These are phyloP conservation scores for Acleris literana DNA, from an alignment of 2,888 invertebrate species.

Conservation along the genomic window DNA sequence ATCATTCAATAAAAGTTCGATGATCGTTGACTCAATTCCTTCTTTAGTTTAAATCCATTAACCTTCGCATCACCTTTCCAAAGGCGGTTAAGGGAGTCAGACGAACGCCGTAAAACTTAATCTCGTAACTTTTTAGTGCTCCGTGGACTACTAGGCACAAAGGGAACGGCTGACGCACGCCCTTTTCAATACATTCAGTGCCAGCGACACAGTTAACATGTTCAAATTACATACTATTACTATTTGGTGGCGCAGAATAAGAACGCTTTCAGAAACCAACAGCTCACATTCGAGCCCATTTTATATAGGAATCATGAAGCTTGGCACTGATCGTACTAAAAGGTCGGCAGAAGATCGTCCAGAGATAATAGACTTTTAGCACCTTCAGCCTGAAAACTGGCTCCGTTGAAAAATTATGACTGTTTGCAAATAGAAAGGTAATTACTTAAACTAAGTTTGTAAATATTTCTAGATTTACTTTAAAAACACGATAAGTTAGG, in stretches of 20 bases:
- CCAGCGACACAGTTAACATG: too few species aligned
- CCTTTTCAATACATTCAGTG: background rate
- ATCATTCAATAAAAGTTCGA: background rate
- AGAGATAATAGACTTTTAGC: background rate
- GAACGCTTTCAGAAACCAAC: too few species aligned
- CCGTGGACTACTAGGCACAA: background rate
- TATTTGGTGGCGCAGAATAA: too few species aligned
- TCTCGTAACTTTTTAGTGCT: conserved; percentile 3
- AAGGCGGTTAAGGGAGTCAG: conserved; percentile 1
- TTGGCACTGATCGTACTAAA: background rate
- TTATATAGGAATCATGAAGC: too few species aligned
- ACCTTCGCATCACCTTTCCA: conserved; percentile 1
- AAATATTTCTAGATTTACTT: too few species aligned
- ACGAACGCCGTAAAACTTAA: background rate
- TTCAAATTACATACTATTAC: too few species aligned
- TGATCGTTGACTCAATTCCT: background rate
- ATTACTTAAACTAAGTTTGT: too few species aligned
- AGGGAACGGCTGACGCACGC: background rate
- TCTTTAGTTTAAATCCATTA: background rate
- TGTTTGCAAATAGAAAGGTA: background rate
- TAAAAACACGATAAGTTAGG: too few species aligned
- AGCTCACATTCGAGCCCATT: too few species aligned
- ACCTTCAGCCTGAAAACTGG: background rate
- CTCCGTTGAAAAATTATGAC: background rate
- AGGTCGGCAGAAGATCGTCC: background rate